A percentile compares a stretch with the other conserved stretches of the same genome.
Evolutionary conservation across 2,113 vertebrate species (phyloP).

Genomic region (Ursus arctos): DNA sequence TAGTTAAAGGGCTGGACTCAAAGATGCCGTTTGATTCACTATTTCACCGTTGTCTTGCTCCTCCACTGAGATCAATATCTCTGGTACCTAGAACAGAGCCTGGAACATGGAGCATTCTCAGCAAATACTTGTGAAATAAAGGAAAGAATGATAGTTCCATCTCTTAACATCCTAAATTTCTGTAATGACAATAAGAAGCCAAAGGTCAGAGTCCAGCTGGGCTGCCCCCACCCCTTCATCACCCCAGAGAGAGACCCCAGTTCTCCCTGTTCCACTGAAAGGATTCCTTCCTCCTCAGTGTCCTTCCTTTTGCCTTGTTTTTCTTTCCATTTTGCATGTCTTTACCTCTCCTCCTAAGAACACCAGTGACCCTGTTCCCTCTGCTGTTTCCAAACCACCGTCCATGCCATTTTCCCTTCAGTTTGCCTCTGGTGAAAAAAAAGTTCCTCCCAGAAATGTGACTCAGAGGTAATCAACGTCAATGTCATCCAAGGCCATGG

Average conservation of each 20-base stretch:
- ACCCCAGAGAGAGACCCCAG: neutral
- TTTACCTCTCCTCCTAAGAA: slow-evolving; percentile 57
- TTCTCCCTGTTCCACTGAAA: neutral
- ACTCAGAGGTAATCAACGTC: slow-evolving; percentile 73
- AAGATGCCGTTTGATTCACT: neutral
- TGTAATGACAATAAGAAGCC: neutral
- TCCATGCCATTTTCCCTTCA: slow-evolving; percentile 69
- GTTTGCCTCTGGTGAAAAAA: slow-evolving; percentile 56
- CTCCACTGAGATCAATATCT: neutral
- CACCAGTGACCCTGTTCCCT: slow-evolving; percentile 62
- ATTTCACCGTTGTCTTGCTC: neutral
- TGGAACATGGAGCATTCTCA: neutral
- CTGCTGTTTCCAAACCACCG: slow-evolving; percentile 69
- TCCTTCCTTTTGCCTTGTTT: slow-evolving; percentile 22
- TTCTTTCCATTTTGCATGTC: slow-evolving; percentile 58
- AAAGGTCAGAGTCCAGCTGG: neutral
- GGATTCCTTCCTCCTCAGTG: neutral
- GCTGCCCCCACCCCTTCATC: neutral
- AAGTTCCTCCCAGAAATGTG: slow-evolving; percentile 70
- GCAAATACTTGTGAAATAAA: neutral
- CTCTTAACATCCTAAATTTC: neutral
- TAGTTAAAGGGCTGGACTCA: neutral
- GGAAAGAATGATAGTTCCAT: too few relatives aligned
- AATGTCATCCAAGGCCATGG: slow-evolving; percentile 82
- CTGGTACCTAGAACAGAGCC: neutral